Evolutionary conservation across 2,797 vertebrate species (phyloP).

Genomic region (Karalla daura): DNA sequence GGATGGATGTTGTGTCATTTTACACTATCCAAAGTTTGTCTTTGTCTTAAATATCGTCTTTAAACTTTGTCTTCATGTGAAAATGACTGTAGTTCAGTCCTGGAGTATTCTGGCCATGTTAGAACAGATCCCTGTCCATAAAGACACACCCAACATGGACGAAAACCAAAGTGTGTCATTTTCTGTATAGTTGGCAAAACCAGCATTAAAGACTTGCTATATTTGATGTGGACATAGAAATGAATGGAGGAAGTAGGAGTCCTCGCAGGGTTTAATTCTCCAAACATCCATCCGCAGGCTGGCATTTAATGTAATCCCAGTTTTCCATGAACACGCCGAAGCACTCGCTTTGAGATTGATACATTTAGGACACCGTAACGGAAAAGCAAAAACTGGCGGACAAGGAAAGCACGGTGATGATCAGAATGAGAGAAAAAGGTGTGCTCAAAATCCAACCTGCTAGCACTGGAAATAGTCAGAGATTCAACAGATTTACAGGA

Average conservation of each 20-base stretch:
- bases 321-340: background rate
- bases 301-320: too few species aligned
- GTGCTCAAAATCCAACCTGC: background rate
- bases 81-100: too few species aligned
- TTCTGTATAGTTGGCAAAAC: background rate
- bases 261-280: background rate
- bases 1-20: too few species aligned
- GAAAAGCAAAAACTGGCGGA: too few species aligned
- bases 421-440: background rate
- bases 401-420: background rate
- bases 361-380: background rate
- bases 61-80: background rate
- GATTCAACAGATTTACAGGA: too few species aligned
- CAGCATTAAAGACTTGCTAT: background rate
- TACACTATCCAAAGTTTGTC: too few species aligned
- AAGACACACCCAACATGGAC: background rate
- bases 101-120: too few species aligned
- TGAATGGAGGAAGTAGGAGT: background rate
- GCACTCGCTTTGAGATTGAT: background rate
- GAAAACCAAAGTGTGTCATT: background rate
- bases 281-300: background rate
- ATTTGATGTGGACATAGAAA: background rate
- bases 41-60: background rate
- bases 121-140: background rate
- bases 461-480: background rate